phyloP scores from a whole-genome alignment of 2,113 vertebrate species.

The Eleginops maclovinus region DNA sequence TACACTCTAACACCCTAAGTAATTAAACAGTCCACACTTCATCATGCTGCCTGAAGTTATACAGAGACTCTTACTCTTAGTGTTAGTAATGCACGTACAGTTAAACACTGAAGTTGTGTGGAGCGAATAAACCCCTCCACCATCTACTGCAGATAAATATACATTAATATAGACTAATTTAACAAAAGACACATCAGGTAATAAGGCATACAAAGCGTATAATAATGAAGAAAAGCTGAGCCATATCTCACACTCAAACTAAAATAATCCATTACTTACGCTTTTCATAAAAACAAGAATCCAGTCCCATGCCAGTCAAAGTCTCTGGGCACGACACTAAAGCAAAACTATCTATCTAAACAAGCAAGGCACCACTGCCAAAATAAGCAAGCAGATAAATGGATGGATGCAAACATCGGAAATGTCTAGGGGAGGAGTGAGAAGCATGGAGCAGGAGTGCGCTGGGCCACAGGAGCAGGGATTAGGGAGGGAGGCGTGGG shows the following conservation, averaged over 20 bases:
- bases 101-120: background rate
- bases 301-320: conserved; percentile 68
- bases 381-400: conserved; percentile 52
- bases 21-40: conserved; percentile 37
- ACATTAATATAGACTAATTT: background rate
- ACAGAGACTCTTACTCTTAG: conserved; percentile 3
- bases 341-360: conserved; percentile 70
- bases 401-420: conserved; percentile 61
- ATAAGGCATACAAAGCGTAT: background rate
- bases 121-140: background rate
- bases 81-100: background rate
- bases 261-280: conserved; percentile 66
- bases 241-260: conserved; percentile 6
- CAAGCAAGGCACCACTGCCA: conserved; percentile 20
- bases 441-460: conserved; percentile 40
- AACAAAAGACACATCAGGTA: background rate
- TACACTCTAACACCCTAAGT: background rate
- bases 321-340: conserved; percentile 50
- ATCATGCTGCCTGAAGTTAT: conserved; percentile 22
- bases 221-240: background rate
- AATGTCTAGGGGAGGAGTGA: conserved; percentile 65
- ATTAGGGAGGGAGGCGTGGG: conserved; percentile 80
- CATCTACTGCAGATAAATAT: background rate
- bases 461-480: conserved; percentile 63
- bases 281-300: conserved; percentile 62